phyloP scores from a whole-genome alignment of 1,140 invertebrate genomes.

The Brevipalpus yothersi region DNA sequence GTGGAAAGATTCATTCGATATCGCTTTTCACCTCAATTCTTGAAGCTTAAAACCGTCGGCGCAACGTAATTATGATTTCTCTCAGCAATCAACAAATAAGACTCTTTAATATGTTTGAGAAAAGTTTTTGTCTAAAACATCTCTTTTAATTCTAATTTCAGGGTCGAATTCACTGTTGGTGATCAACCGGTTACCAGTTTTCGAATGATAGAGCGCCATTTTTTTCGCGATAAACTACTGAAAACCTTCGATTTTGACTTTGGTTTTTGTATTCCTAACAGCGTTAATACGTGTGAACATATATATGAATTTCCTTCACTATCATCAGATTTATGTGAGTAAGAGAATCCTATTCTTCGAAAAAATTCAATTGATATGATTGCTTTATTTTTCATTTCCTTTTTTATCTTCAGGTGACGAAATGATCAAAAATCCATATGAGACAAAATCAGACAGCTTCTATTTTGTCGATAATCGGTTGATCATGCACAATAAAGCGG shows the following conservation, averaged over 20 bases:
- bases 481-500: slow-evolving; percentile 98
- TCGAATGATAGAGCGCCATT: slow-evolving; percentile 94
- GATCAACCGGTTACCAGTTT: slow-evolving; percentile 75
- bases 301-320: slow-evolving; percentile 94
- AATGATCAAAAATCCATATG: slow-evolving; percentile 85
- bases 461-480: slow-evolving; percentile 91
- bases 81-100: neutral
- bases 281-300: slow-evolving; percentile 90
- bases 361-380: neutral
- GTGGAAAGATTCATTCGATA: slow-evolving; percentile 85
- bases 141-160: slow-evolving; percentile 22
- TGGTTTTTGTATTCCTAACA: slow-evolving; percentile 94
- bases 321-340: slow-evolving; percentile 54
- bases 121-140: neutral
- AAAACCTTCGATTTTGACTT: slow-evolving; percentile 99
- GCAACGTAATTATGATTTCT: slow-evolving; percentile 46
- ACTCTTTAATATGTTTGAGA: neutral
- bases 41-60: slow-evolving; percentile 83
- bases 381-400: slow-evolving; percentile 2
- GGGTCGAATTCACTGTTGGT: slow-evolving; percentile 89
- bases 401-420: slow-evolving; percentile 50
- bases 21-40: slow-evolving; percentile 79
- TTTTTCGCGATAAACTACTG: slow-evolving; percentile 69
- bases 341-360: neutral
- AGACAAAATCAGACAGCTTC: slow-evolving; percentile 94